Evolutionary conservation across 2,113 vertebrate genomes (phyloP).

Genomic region (Megaptera novaeangliae): DNA sequence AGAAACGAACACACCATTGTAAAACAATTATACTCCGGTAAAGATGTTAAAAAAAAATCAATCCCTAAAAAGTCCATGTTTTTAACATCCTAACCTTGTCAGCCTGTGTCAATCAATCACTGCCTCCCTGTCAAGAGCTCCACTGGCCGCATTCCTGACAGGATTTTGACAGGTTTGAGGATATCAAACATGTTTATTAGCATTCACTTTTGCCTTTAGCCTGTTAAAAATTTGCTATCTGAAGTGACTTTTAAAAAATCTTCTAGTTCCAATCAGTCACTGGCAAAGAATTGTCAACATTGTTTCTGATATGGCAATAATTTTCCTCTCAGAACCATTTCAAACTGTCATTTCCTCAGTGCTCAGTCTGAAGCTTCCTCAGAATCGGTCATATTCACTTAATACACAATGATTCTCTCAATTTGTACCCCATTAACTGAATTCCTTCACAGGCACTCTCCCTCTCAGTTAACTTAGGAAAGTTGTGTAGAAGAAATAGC

Average conservation of each 20-base stretch:
- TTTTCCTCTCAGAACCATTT: neutral
- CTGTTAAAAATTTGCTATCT: neutral
- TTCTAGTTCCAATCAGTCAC: neutral
- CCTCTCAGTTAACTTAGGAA: constrained; percentile 20
- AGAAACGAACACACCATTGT: too few species aligned
- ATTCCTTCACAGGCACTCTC: constrained; percentile 41
- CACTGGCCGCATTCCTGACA: neutral
- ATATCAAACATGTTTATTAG: neutral
- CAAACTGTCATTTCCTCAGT: neutral
- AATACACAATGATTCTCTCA: neutral
- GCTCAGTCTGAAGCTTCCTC: neutral
- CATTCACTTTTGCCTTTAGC: neutral
- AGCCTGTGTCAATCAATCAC: neutral
- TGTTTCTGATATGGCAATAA: neutral
- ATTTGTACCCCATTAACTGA: constrained; percentile 1
- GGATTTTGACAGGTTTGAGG: neutral
- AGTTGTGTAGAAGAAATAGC: neutral
- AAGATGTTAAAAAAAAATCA: neutral
- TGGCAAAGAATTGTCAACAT: neutral
- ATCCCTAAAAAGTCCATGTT: neutral
- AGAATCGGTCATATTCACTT: neutral
- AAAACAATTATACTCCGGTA: too few species aligned
- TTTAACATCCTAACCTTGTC: neutral
- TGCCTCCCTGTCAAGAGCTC: neutral
- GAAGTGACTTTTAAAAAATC: neutral